Conservation (phyloP, 2,888 invertebrate genomes). For the Fragum sueziense region DNA sequence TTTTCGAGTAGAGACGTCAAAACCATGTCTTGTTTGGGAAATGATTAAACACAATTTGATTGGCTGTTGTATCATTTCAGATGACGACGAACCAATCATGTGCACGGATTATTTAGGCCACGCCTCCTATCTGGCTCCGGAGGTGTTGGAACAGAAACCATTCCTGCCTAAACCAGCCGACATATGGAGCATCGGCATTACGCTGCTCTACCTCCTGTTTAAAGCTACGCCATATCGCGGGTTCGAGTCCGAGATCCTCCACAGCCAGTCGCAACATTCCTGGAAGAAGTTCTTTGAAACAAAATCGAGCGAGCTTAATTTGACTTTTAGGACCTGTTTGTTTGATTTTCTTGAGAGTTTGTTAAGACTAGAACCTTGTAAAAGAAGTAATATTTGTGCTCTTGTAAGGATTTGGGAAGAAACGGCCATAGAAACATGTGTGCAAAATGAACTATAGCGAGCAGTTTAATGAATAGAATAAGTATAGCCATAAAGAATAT, state of each 20-base stretch:
- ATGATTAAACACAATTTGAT: no score
- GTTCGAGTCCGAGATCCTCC: slow-evolving; percentile 36
- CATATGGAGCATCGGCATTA: slow-evolving; percentile 63
- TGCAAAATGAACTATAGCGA: neutral
- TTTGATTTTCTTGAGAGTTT: slow-evolving; percentile 2
- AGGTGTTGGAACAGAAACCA: slow-evolving; percentile 48
- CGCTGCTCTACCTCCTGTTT: slow-evolving; percentile 53
- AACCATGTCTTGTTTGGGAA: no score
- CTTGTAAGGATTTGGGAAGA: slow-evolving; percentile 38
- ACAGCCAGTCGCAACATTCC: slow-evolving; percentile 34
- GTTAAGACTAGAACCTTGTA: slow-evolving; percentile 13
- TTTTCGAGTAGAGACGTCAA: no score
- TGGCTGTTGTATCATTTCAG: slow-evolving; percentile 20
- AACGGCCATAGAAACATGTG: slow-evolving; percentile 7
- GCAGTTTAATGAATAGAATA: no score
- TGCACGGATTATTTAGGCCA: slow-evolving; percentile 65
- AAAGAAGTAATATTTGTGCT: slow-evolving; percentile 30
- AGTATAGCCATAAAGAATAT: no score
- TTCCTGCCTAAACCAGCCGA: slow-evolving; percentile 61
- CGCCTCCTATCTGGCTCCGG: slow-evolving; percentile 55
- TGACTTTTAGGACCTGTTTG: slow-evolving; percentile 8
- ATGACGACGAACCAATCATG: slow-evolving; percentile 36
- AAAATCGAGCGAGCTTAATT: neutral
- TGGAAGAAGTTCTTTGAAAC: slow-evolving; percentile 35
- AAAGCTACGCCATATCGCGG: slow-evolving; percentile 46